Evolutionary conservation across 2,113 vertebrate genomes (phyloP), one percentile per base, ranked within the genome.

Genomic region (Potamarius usumacintae): DNA sequence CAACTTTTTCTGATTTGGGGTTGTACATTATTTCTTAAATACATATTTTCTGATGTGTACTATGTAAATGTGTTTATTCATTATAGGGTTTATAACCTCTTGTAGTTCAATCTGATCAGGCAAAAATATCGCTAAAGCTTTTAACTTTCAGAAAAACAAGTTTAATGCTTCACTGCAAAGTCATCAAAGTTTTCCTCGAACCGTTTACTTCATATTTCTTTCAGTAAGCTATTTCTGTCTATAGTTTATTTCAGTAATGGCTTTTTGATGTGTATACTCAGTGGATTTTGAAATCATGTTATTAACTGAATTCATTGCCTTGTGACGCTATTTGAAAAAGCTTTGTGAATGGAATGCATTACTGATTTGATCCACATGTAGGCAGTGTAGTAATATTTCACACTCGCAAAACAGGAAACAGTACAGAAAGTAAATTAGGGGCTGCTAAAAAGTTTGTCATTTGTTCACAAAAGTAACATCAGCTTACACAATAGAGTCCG

Each of bases 231-330:
- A 15, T 58, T 27, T 55, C 52, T 55, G 17, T 27, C 7, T 9
- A 27, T 15, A 15, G 11, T 48, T 48, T 48, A 76, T 77, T 18
- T 77, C 48, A 17, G 18, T 50, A 74, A 74, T 48, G 42, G 18
- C 71, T 22, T 22, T 74, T 48, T 74, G 34, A 74, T 74, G 34
- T 74, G 71, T 42, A 72, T 42, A 72, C 67, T 42, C 10, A 42
- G 34, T 4, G 69, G 69, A 34, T 17, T 42, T 76, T 50, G 22
- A 5, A 76, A 48, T 50, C 12, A 22, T 67, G 74, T 48, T 69
- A 85, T 88, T 81, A 85, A 80, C 42, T 72, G n/a, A 88, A 34
- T 72, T 72, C 27, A 60, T 58, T 71, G 76, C 52, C 63, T 81
- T 88, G 83, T 72, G 82, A 65, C n/a, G 7, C 57, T 72, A 1